Percentiles rank a stretch among this genome's conserved stretches.
These are phyloP conservation scores for Epinephelus fuscoguttatus DNA, from an alignment of 2,113 vertebrate genomes.

Conservation along the genomic window DNA sequence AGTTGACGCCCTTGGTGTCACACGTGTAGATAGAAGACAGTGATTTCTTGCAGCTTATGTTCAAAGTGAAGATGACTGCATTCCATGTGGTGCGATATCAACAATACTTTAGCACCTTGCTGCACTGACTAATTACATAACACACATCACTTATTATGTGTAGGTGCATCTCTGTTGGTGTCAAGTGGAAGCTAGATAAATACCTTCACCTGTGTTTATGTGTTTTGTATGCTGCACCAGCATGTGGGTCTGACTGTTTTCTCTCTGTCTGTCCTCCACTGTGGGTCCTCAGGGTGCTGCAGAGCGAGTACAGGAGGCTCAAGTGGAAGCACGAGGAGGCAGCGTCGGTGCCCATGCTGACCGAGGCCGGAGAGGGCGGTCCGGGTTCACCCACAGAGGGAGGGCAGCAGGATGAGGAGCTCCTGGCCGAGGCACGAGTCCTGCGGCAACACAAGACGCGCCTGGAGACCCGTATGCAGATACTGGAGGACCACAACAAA, in stretches of 20 bases:
- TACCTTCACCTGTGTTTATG: neutral
- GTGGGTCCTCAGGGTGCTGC: constrained; percentile 89
- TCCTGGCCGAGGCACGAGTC: constrained; percentile 94
- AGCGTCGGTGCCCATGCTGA: constrained; percentile 86
- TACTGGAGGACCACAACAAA: constrained; percentile 98
- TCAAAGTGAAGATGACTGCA: constrained; percentile 16
- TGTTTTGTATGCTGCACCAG: constrained; percentile 20
- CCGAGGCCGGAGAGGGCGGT: constrained; percentile 84
- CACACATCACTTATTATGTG: neutral
- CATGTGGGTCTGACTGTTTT: constrained; percentile 36
- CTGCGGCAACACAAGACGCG: constrained; percentile 97
- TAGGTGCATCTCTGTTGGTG: too few relatives aligned
- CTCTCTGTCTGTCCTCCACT: constrained; percentile 14
- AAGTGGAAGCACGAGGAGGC: constrained; percentile 98
- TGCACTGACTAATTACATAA: constrained; percentile 17
- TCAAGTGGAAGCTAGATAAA: constrained; percentile 8
- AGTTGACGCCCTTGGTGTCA: neutral
- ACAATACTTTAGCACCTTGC: constrained; percentile 15
- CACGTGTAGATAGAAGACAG: neutral
- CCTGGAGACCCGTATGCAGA: constrained; percentile 99
- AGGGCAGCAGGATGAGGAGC: constrained; percentile 89
- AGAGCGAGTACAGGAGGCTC: constrained; percentile 94
- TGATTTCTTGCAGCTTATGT: constrained; percentile 21
- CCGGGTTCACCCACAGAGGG: constrained; percentile 71
- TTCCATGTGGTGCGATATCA: constrained; percentile 3